Evolutionary conservation across 2,888 invertebrate species (phyloP).

Genomic region (Rhagonycha lutea): DNA sequence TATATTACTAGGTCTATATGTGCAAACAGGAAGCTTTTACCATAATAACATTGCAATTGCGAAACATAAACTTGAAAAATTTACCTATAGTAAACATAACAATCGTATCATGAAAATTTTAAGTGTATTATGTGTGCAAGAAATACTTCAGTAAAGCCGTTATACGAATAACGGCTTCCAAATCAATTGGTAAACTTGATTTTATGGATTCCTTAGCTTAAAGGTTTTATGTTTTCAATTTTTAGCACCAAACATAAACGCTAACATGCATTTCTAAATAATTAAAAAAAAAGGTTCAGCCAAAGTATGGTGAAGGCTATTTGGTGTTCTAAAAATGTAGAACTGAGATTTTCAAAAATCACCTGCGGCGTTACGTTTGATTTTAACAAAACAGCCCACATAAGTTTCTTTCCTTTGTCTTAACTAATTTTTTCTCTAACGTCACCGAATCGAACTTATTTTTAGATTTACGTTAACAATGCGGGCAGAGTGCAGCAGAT

Average conservation of each 20-base stretch:
- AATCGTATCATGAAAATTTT: neutral
- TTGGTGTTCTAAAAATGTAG: no score
- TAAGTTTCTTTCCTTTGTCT: no score
- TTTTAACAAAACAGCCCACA: no score
- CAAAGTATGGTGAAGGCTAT: no score
- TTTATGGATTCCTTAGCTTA: neutral
- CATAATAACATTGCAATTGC: neutral
- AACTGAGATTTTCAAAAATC: no score
- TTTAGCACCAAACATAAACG: neutral
- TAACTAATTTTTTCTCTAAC: no score
- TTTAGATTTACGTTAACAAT: no score
- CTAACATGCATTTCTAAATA: neutral
- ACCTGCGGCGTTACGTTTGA: no score
- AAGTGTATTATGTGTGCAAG: neutral
- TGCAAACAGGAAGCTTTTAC: neutral
- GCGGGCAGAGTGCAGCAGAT: no score
- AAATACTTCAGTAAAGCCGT: neutral
- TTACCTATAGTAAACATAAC: neutral
- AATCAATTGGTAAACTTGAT: neutral
- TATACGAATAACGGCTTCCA: neutral
- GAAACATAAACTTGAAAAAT: neutral
- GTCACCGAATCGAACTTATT: no score
- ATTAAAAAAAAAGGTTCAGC: no score
- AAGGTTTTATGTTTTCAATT: neutral
- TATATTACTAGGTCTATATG: no score